These are phyloP conservation scores for Sebastolobus altivelis DNA, from an alignment of 2,797 vertebrate genomes.

Conservation along the genomic window DNA sequence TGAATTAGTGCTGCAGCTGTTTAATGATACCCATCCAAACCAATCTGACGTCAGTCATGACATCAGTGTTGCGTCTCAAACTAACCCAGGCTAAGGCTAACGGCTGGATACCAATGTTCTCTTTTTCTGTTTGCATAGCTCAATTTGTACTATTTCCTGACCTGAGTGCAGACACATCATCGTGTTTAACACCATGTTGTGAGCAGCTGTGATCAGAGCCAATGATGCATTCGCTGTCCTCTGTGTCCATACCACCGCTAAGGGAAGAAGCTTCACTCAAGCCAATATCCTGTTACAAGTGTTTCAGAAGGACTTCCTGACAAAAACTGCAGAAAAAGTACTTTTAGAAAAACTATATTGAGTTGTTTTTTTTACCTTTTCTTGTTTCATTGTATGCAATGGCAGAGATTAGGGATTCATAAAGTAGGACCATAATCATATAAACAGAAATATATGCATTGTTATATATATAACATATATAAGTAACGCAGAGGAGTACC, in stretches of 20 bases:
- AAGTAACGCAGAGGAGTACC: too few relatives aligned
- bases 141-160: background rate
- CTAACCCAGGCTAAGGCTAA: background rate
- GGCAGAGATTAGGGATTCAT: too few relatives aligned
- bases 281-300: background rate
- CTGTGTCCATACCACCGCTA: background rate
- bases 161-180: background rate
- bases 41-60: background rate
- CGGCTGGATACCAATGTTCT: background rate
- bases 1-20: background rate
- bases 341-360: background rate
- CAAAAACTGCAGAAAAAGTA: background rate
- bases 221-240: background rate
- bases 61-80: background rate
- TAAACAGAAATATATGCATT: too few relatives aligned
- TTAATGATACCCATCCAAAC: background rate
- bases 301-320: background rate
- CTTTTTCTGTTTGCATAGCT: background rate
- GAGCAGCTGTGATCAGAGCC: background rate
- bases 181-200: background rate
- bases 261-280: background rate
- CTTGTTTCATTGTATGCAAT: too few relatives aligned
- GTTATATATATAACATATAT: too few relatives aligned
- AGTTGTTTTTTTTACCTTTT: too few relatives aligned
- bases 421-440: too few relatives aligned